Evolutionary conservation across 2,888 invertebrate genomes (phyloP).

Genomic region (Tiliacea aurago): DNA sequence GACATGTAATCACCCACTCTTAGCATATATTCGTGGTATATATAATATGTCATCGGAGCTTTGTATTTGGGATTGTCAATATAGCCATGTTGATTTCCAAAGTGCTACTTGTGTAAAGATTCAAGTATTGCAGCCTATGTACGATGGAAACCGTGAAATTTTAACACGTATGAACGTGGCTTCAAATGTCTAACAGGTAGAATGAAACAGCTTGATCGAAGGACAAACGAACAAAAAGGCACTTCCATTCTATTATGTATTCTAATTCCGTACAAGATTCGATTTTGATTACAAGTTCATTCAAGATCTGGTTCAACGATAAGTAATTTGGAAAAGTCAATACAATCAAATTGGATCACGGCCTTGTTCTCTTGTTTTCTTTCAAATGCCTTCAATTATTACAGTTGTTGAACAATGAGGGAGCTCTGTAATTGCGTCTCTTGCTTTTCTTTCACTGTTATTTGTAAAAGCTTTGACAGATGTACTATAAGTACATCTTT

Average conservation of each 20-base stretch:
- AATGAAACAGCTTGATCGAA: constrained; percentile 26
- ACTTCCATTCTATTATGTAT: constrained; percentile 54
- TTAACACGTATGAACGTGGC: not conserved
- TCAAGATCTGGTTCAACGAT: constrained; percentile 63
- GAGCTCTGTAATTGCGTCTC: constrained; percentile 43
- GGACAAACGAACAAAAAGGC: constrained; percentile 48
- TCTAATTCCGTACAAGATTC: constrained; percentile 62
- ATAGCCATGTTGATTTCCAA: not conserved
- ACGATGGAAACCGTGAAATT: not conserved
- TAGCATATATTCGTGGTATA: no score
- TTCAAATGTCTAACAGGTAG: constrained; percentile 30
- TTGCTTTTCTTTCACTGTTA: constrained; percentile 26
- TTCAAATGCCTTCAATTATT: constrained; percentile 58
- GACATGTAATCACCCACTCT: constrained; percentile 12
- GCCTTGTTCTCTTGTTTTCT: constrained; percentile 58
- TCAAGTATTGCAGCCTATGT: not conserved
- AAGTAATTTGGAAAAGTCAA: constrained; percentile 64
- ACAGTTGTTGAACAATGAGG: constrained; percentile 57
- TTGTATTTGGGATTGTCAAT: not conserved
- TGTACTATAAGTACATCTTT: constrained; percentile 3
- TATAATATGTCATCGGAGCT: not conserved
- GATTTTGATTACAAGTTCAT: constrained; percentile 66
- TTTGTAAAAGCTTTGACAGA: constrained; percentile 41
- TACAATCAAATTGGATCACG: constrained; percentile 61
- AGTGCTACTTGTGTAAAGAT: not conserved